Base-by-base conservation (phyloP, 2,888 invertebrate species). In the Phengaris alcon region DNA sequence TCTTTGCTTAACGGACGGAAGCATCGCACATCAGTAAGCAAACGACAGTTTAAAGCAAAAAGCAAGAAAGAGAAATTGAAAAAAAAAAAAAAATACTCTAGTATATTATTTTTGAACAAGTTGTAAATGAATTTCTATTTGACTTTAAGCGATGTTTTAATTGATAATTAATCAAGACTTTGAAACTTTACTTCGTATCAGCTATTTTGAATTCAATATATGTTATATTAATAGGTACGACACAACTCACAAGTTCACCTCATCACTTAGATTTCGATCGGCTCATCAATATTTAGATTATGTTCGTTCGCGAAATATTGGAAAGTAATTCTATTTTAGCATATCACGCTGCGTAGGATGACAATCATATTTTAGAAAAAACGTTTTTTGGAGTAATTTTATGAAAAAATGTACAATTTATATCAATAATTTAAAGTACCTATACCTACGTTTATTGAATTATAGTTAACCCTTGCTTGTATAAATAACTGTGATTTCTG, bases 321-420 rank as follows among this genome's bases (percentile, higher is more conserved):
- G 68, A 68, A 68, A 68, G 68, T 68, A 68, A 46, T 68, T 46
- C 46, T 46, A n/a, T 68, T 68, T 44, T n/a, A 22, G 59, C 22
- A 9, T 22, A 10, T 59, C 59, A 59, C 22, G 22, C 9, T 22
- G 46, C 13, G 44, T 68, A 35, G 35, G 35, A 44, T 44, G 68
- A 46, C 68, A 46, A 22, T 9, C 22, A 10, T 2, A 9, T 52
- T 52, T 35, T 15, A 55, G 2, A 22, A 22, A 22, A 22, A 10
- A 35, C 35, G 35, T 9, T 59, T 12, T 52, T 4, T 12, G 7
- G 22, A 10, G 22, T n/a, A 59, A 57, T 57, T 15, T 57, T 57
- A 7, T 3, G 7, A n/a, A n/a, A 55, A 55, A 57, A 15, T 9
- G 3, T 35, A 35, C 35, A 35, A 35, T 35, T 35, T 35, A 35